Evolutionary conservation across 2,113 vertebrate species (phyloP).

Genomic region (Vombatus ursinus): DNA sequence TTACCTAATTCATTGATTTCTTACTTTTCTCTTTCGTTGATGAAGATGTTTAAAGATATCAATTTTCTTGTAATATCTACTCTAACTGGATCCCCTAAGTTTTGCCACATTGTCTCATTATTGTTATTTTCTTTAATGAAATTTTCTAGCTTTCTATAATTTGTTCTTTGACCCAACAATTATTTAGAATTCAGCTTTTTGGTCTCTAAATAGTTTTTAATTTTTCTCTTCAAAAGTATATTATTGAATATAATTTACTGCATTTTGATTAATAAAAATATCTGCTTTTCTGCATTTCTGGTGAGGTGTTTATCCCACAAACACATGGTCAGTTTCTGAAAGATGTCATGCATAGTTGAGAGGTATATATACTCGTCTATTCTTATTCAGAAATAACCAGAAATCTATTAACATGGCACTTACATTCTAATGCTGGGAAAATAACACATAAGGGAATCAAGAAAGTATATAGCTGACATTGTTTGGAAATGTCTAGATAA

Average conservation of each 20-base stretch:
- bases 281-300: background rate
- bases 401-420: background rate
- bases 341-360: background rate
- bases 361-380: background rate
- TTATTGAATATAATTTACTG: background rate
- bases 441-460: too few relatives aligned
- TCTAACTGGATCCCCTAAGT: background rate
- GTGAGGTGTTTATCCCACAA: background rate
- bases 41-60: background rate
- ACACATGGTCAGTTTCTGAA: background rate
- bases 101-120: background rate
- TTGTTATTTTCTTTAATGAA: background rate
- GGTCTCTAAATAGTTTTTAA: background rate
- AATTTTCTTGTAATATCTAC: background rate
- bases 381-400: background rate
- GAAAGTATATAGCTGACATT: too few relatives aligned
- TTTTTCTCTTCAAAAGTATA: background rate
- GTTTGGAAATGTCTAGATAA: too few relatives aligned
- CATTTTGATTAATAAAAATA: background rate
- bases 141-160: background rate
- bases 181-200: background rate
- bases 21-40: background rate
- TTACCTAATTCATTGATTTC: background rate
- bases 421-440: too few relatives aligned
- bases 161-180: background rate